phyloP scores from a whole-genome alignment of 2,888 invertebrate genomes.

The Drosophila paramelanica region DNA sequence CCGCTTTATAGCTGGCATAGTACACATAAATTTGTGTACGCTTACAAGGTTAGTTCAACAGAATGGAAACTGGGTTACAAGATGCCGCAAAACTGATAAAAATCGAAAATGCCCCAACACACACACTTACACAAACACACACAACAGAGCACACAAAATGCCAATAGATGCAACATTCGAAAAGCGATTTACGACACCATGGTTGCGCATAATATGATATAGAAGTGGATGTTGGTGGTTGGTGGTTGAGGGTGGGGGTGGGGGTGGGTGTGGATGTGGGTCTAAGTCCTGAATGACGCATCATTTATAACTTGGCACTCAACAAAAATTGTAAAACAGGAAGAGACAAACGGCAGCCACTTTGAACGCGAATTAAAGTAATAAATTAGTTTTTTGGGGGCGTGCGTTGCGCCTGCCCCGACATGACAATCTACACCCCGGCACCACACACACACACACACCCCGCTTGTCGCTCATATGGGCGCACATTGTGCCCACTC shows the following conservation, averaged over 20 bases:
- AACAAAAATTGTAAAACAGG: constrained; percentile 71
- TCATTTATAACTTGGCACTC: constrained; percentile 73
- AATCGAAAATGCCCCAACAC: constrained; percentile 45
- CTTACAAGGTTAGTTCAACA: constrained; percentile 69
- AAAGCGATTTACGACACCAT: constrained; percentile 76
- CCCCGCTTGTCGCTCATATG: constrained; percentile 23
- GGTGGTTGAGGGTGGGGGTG: not conserved
- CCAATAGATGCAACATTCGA: constrained; percentile 71
- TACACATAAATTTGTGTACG: constrained; percentile 68
- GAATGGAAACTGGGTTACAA: constrained; percentile 63
- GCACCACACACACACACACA: not conserved
- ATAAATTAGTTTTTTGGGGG: constrained; percentile 64
- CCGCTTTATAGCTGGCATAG: constrained; percentile 30
- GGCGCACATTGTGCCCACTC: constrained; percentile 60
- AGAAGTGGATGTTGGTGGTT: constrained; percentile 1
- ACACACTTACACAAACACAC: constrained; percentile 5
- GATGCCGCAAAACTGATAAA: constrained; percentile 62
- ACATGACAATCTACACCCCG: constrained; percentile 41
- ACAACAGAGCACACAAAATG: constrained; percentile 27
- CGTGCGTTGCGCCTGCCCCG: constrained; percentile 42
- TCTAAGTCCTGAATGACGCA: constrained; percentile 61
- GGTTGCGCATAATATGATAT: constrained; percentile 73
- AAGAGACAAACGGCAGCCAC: constrained; percentile 71
- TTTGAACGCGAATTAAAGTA: constrained; percentile 72
- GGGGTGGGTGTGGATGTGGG: not conserved